Percentiles rank a stretch among this genome's conserved stretches.
Conservation (phyloP, 1,140 invertebrate species). For the Rhagoletis pomonella region DNA sequence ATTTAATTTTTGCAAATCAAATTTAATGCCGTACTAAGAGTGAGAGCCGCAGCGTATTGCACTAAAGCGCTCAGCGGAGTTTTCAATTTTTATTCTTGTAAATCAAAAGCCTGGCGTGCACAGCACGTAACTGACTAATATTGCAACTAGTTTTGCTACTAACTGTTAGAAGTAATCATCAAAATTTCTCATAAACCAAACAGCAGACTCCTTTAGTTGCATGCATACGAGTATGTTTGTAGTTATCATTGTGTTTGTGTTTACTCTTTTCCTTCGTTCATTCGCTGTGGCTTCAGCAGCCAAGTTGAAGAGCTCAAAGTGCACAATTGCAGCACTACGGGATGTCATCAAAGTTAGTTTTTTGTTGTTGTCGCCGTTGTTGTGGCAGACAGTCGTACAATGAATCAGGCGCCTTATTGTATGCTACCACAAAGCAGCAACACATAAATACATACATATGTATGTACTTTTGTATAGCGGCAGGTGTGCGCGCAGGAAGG, state of each 20-base stretch:
- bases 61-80: too few species aligned
- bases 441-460: too few species aligned
- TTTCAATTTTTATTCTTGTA: too few species aligned
- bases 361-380: too few species aligned
- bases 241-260: not conserved
- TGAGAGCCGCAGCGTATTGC: not conserved
- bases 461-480: not conserved
- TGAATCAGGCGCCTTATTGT: conserved; percentile 50
- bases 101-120: too few species aligned
- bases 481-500: conserved; percentile 17
- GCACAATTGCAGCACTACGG: conserved; percentile 34
- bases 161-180: conserved; percentile 34
- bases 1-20: too few species aligned
- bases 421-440: conserved; percentile 27
- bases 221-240: not conserved
- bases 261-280: not conserved
- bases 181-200: conserved; percentile 45
- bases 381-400: conserved; percentile 44
- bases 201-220: not conserved
- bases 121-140: conserved; percentile 22
- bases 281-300: not conserved
- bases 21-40: too few species aligned
- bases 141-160: conserved; percentile 33
- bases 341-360: conserved; percentile 46
- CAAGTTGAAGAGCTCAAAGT: not conserved